A percentile compares a stretch with the other conserved stretches of the same genome.
These are phyloP conservation scores for Ophioderma brevispina DNA, from an alignment of 35 echinoderm and acorn worm species.

Conservation along the genomic window DNA sequence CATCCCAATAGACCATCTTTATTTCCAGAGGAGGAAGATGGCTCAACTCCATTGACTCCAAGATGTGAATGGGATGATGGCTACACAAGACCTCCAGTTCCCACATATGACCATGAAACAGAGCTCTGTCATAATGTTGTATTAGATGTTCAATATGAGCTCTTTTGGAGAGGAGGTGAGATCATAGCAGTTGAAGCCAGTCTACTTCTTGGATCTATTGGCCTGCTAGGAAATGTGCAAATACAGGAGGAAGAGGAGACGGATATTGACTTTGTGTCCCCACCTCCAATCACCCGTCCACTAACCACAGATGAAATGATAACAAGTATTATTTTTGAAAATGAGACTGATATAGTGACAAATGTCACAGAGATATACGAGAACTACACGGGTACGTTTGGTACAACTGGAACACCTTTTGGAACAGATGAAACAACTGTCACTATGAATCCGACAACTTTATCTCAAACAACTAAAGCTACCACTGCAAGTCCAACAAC, in stretches of 20 bases:
- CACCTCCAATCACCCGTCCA: not conserved
- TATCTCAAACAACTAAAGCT: slow-evolving; percentile 4
- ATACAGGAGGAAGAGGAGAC: slow-evolving; percentile 15
- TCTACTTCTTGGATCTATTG: slow-evolving; percentile 64
- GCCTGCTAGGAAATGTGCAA: not conserved
- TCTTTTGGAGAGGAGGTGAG: slow-evolving; percentile 80
- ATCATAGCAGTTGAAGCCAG: slow-evolving; percentile 24
- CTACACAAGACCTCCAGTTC: slow-evolving; percentile 65
- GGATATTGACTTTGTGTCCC: slow-evolving; percentile 28
- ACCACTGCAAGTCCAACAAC: not conserved
- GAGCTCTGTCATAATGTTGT: slow-evolving; percentile 69
- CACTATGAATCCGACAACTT: slow-evolving; percentile 9
- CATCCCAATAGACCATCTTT: slow-evolving; percentile 44
- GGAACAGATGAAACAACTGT: not conserved
- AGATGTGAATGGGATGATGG: slow-evolving; percentile 97
- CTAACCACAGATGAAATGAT: not conserved
- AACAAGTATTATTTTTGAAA: not conserved
- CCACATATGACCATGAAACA: slow-evolving; percentile 60
- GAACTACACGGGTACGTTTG: not conserved
- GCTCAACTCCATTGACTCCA: not conserved
- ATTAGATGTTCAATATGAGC: slow-evolving; percentile 74
- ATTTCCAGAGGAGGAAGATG: slow-evolving; percentile 15
- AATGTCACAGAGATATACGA: slow-evolving; percentile 49
- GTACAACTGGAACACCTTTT: not conserved
- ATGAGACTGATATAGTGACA: slow-evolving; percentile 11